phyloP scores from a whole-genome alignment of 2,888 invertebrate species.

The Siphlonurus alternatus region DNA sequence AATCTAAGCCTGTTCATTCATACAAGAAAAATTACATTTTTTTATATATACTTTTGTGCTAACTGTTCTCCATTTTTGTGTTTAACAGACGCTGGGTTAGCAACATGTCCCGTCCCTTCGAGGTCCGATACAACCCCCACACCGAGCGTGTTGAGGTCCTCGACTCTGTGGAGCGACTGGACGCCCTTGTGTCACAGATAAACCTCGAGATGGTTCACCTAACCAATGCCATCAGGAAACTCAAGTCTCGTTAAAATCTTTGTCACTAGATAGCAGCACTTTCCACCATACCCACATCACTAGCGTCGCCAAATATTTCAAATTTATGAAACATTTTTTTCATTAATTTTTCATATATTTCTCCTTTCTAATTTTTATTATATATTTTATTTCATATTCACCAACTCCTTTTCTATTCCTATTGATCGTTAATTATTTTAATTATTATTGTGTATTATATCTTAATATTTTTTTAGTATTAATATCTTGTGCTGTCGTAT shows the following conservation, averaged over 20 bases:
- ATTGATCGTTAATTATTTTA: not conserved
- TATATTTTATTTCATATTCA: not conserved
- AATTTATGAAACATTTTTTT: not conserved
- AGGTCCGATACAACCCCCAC: constrained; percentile 95
- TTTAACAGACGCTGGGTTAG: constrained; percentile 71
- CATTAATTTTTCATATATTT: not conserved
- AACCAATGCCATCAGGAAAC: constrained; percentile 73
- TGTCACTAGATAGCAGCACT: not conserved
- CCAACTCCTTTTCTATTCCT: not conserved
- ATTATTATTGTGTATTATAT: not conserved
- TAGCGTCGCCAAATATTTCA: not conserved
- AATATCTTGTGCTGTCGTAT: not conserved
- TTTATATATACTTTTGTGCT: no score
- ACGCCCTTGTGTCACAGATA: constrained; percentile 64
- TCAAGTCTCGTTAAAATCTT: constrained; percentile 42
- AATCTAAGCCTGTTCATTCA: no score
- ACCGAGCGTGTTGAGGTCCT: constrained; percentile 91
- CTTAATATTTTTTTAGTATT: not conserved
- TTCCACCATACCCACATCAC: not conserved
- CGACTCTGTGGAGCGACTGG: constrained; percentile 79
- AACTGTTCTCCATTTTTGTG: no score
- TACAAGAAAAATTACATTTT: no score
- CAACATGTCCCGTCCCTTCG: constrained; percentile 89
- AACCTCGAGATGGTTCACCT: constrained; percentile 78
- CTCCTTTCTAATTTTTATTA: not conserved